These are phyloP conservation scores for Xiphorhynchus elegans DNA, from an alignment of 2,113 vertebrate species.

Conservation along the genomic window DNA sequence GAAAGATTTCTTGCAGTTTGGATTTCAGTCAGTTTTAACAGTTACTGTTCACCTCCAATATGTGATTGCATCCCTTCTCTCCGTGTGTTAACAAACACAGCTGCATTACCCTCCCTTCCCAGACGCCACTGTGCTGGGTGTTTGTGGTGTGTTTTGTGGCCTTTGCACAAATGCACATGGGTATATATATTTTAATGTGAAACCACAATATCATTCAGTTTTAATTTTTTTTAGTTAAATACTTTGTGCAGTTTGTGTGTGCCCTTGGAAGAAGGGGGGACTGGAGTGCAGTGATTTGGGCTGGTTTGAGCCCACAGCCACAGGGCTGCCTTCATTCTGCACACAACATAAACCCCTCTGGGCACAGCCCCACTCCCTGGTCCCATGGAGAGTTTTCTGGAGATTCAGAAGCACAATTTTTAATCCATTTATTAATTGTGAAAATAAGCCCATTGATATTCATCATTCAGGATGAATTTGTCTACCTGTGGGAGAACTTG, in stretches of 20 bases:
- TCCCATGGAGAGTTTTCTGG: neutral
- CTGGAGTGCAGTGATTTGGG: neutral
- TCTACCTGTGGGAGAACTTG: neutral
- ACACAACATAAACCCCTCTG: neutral
- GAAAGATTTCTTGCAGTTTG: neutral
- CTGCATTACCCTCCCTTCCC: neutral
- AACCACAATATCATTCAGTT: neutral
- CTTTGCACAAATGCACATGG: neutral
- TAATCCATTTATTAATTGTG: neutral
- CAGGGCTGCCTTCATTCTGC: neutral
- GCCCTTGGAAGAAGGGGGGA: neutral
- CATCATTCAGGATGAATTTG: neutral
- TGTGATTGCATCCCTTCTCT: neutral
- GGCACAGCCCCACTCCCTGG: rapidly evolving
- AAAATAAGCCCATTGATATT: neutral
- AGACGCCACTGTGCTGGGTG: rapidly evolving
- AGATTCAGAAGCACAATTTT: neutral
- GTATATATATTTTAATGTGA: neutral
- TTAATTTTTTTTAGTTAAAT: neutral
- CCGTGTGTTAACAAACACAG: no score
- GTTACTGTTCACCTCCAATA: neutral
- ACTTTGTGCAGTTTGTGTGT: rapidly evolving
- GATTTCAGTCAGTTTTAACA: neutral
- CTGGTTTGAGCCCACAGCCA: neutral
- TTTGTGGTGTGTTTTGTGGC: neutral